Evolutionary conservation across 2,888 invertebrate species (phyloP).

Genomic region (Ectemnius cavifrons): DNA sequence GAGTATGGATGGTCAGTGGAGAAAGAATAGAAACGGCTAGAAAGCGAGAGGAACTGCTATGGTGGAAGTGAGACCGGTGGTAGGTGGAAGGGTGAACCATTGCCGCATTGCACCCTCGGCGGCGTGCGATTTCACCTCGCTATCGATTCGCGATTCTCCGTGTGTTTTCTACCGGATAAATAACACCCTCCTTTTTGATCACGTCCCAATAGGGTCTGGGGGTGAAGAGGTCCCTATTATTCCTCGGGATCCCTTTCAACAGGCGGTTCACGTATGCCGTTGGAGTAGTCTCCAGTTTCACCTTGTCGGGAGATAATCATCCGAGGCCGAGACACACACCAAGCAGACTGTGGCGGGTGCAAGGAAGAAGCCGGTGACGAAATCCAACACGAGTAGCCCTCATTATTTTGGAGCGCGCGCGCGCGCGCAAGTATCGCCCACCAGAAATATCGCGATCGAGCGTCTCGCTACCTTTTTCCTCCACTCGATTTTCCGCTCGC

Average conservation of each 20-base stretch:
- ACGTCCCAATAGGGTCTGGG: constrained; percentile 42
- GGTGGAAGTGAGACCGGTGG: constrained; percentile 23
- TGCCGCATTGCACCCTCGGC: constrained; percentile 71
- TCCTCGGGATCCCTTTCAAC: constrained; percentile 36
- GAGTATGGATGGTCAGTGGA: constrained; percentile 12
- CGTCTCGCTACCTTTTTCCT: constrained; percentile 25
- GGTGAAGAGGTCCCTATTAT: constrained; percentile 42
- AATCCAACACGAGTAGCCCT: constrained; percentile 1
- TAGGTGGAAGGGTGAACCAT: constrained; percentile 48
- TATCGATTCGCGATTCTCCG: constrained; percentile 69
- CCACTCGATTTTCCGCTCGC: constrained; percentile 26
- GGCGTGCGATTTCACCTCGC: constrained; percentile 64
- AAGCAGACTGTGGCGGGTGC: too few relatives aligned
- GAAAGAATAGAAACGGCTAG: constrained; percentile 19
- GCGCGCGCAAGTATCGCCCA: too few relatives aligned
- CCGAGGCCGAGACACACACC: too few relatives aligned
- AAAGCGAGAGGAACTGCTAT: constrained; percentile 27
- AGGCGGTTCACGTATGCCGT: constrained; percentile 25
- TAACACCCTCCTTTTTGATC: constrained; percentile 57
- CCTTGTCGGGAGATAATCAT: too few relatives aligned
- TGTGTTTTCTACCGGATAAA: constrained; percentile 66
- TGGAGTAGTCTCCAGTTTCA: constrained; percentile 2
- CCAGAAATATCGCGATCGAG: constrained; percentile 5
- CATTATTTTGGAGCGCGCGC: neutral
- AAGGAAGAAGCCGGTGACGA: too few relatives aligned